A percentile compares a stretch with the other conserved stretches of the same genome.
These are phyloP conservation scores for Aphrocallistes beatrix DNA, from an alignment of 37 sponge, comb jelly and placozoan species.

Conservation along the genomic window DNA sequence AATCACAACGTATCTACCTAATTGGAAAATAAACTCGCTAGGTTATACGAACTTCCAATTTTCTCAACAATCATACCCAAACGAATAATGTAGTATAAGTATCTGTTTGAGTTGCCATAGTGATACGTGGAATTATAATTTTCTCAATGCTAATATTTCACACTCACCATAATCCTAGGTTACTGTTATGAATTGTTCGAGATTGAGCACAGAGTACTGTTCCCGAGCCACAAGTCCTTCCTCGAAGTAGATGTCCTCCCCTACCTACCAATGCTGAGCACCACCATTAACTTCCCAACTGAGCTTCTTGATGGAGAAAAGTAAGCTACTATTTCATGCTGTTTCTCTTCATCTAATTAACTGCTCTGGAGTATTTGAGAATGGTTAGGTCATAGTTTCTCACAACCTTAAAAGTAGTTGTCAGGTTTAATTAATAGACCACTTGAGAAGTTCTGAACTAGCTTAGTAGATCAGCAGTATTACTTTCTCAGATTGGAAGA, in stretches of 20 bases:
- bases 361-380: not conserved
- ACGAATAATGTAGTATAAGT: too few relatives aligned
- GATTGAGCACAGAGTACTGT: not conserved
- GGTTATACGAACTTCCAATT: too few relatives aligned
- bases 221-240: not conserved
- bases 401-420: not conserved
- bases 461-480: not conserved
- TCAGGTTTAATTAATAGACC: not conserved
- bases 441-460: not conserved
- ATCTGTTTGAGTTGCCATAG: too few relatives aligned
- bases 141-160: too few relatives aligned
- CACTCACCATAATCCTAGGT: not conserved
- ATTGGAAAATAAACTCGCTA: too few relatives aligned
- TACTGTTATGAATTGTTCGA: not conserved
- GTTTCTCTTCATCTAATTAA: not conserved
- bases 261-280: not conserved
- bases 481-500: not conserved
- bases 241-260: slow-evolving; percentile 5
- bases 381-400: not conserved
- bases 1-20: too few relatives aligned
- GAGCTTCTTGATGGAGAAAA: slow-evolving; percentile 7
- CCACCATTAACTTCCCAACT: not conserved
- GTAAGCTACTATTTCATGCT: not conserved
- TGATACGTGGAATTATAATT: too few relatives aligned
- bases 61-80: too few relatives aligned